phyloP scores from a whole-genome alignment of 1,140 invertebrate genomes.

The Orius insidiosus region DNA sequence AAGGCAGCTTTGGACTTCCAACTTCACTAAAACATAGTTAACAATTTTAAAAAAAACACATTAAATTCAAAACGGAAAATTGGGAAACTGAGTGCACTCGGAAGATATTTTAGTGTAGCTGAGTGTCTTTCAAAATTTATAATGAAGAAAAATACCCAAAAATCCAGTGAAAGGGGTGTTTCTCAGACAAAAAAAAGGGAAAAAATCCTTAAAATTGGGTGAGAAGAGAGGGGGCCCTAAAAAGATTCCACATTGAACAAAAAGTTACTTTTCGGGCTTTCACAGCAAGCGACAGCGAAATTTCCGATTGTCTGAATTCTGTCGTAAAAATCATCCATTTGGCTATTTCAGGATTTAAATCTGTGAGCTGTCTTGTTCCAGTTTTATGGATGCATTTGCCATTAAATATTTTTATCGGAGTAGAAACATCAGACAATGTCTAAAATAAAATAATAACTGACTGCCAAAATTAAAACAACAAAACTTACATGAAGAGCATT shows the following conservation, averaged over 20 bases:
- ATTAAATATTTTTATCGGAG: constrained; percentile 8
- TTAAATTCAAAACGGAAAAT: no score
- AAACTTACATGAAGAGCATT: constrained; percentile 19
- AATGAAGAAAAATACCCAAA: no score
- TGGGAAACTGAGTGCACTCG: no score
- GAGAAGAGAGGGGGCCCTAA: no score
- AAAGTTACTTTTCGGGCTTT: constrained; percentile 18
- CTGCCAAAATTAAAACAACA: constrained; percentile 8
- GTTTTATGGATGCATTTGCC: constrained; percentile 7
- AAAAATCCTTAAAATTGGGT: no score
- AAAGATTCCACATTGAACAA: background rate
- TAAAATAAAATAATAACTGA: background rate
- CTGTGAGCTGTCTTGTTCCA: constrained; percentile 7
- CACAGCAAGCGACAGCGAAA: constrained; percentile 21
- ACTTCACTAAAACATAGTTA: constrained; percentile 16
- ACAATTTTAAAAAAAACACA: no score
- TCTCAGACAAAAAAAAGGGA: no score
- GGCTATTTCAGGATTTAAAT: constrained; percentile 16
- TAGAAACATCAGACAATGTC: background rate
- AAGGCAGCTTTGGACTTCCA: constrained; percentile 18
- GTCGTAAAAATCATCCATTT: constrained; percentile 20
- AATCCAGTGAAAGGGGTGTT: no score
- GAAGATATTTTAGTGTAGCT: no score
- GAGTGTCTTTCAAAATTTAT: no score
- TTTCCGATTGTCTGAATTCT: constrained; percentile 21